Percentiles rank a stretch among this genome's conserved stretches.
These are phyloP conservation scores for Anadara kagoshimensis DNA, from an alignment of 1,140 invertebrate genomes.

Conservation along the genomic window DNA sequence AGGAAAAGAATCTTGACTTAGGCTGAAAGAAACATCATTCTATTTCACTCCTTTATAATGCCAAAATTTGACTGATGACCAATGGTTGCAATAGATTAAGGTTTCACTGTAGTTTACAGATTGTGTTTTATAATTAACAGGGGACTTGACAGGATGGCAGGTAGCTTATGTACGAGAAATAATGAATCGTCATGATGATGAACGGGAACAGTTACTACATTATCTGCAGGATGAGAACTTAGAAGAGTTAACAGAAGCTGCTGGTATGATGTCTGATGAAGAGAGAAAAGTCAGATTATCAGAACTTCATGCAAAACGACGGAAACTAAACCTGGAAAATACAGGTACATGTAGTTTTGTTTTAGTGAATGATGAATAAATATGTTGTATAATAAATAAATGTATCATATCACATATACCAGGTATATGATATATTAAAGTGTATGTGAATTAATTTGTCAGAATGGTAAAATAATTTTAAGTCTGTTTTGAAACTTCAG, in stretches of 20 bases:
- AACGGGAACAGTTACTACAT: slow-evolving; percentile 59
- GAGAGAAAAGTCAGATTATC: slow-evolving; percentile 59
- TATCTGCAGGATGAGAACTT: slow-evolving; percentile 61
- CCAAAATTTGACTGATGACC: too few relatives aligned
- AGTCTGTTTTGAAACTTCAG: too few relatives aligned
- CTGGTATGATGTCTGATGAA: slow-evolving; percentile 49
- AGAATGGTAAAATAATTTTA: too few relatives aligned
- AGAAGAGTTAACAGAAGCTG: slow-evolving; percentile 60
- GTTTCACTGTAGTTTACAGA: not conserved
- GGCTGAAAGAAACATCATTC: too few relatives aligned
- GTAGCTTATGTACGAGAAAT: slow-evolving; percentile 50
- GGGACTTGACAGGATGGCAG: slow-evolving; percentile 57
- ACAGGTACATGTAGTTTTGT: slow-evolving; percentile 32
- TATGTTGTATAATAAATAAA: not conserved
- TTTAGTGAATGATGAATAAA: not conserved
- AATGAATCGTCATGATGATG: slow-evolving; percentile 57
- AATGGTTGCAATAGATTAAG: too few relatives aligned
- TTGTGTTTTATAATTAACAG: slow-evolving; percentile 32
- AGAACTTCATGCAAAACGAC: slow-evolving; percentile 57
- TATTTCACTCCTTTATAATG: too few relatives aligned
- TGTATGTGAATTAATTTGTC: too few relatives aligned
- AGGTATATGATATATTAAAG: not conserved
- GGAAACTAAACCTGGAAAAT: slow-evolving; percentile 50
- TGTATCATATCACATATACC: not conserved
- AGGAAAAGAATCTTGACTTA: too few relatives aligned